These are phyloP conservation scores for Apis florea DNA, from an alignment of 1,140 invertebrate genomes.

Conservation along the genomic window DNA sequence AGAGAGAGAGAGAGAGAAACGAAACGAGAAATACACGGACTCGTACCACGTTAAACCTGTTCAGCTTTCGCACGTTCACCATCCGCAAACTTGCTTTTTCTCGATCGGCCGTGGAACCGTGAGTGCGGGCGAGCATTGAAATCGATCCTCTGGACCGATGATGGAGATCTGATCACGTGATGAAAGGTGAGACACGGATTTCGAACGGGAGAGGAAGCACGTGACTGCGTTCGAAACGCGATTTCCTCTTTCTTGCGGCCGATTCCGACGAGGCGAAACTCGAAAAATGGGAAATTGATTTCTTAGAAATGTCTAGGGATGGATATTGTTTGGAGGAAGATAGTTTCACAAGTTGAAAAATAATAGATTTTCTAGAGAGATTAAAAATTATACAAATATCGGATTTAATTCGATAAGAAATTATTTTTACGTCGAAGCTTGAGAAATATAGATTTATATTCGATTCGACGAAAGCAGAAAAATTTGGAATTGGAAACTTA, in stretches of 20 bases:
- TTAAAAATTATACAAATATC: background rate
- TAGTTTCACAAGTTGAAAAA: too few relatives aligned
- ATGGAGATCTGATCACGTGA: conserved; percentile 6
- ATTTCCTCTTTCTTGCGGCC: background rate
- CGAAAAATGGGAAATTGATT: too few relatives aligned
- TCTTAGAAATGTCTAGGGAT: too few relatives aligned
- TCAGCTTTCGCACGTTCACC: conserved; percentile 47
- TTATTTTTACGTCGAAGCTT: background rate
- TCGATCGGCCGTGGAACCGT: conserved; percentile 6
- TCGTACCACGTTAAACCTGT: conserved; percentile 38
- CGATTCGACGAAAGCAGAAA: background rate
- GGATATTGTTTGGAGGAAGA: too few relatives aligned
- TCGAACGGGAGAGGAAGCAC: background rate
- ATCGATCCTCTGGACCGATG: background rate
- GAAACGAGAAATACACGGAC: conserved; percentile 8
- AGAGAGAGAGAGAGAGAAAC: conserved; percentile 18
- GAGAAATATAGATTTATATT: background rate
- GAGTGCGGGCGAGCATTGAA: background rate
- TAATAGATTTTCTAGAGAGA: background rate
- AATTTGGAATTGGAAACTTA: background rate
- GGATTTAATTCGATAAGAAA: background rate
- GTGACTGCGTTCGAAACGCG: background rate
- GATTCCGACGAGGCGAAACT: too few relatives aligned
- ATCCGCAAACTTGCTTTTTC: conserved; percentile 32
- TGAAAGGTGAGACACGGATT: conserved; percentile 11